Evolutionary conservation across 2,797 vertebrate genomes (phyloP).

Genomic region (Myioborus miniatus): DNA sequence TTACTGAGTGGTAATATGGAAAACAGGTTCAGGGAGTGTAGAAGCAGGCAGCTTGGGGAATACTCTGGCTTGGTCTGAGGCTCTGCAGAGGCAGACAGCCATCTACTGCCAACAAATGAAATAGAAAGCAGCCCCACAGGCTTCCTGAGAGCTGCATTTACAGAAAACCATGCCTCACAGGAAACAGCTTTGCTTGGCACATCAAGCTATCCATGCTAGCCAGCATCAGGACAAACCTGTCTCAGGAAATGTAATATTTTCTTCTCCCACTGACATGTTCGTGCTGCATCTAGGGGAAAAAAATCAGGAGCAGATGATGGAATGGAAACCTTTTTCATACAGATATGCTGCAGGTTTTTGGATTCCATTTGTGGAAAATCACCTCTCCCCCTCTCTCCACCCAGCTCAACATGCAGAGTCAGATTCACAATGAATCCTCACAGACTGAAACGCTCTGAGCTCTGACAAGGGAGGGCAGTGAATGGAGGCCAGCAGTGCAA

Average conservation of each 20-base stretch:
- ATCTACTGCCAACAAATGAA: slow-evolving; percentile 57
- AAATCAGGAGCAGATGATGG: slow-evolving; percentile 4
- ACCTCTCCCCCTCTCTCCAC: background rate
- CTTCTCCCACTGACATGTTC: background rate
- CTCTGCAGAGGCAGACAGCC: slow-evolving; percentile 59
- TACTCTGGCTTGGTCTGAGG: background rate
- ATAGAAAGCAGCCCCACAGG: background rate
- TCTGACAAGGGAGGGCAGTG: background rate
- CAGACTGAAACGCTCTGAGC: background rate
- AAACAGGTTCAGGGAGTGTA: slow-evolving; percentile 13
- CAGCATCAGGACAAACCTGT: slow-evolving; percentile 34
- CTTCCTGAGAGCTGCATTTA: background rate
- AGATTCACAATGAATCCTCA: slow-evolving; percentile 1
- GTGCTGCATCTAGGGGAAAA: background rate
- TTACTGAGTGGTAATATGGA: background rate
- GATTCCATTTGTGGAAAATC: slow-evolving; percentile 36
- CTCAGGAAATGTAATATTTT: slow-evolving; percentile 20
- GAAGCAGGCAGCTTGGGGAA: slow-evolving; percentile 24
- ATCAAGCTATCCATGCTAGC: background rate
- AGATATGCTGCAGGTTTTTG: background rate
- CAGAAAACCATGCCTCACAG: background rate
- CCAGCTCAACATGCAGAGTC: background rate
- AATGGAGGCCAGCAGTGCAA: background rate
- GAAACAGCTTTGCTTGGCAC: slow-evolving; percentile 11
- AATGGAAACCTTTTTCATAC: background rate